Evolutionary conservation across 2,797 vertebrate genomes (phyloP), one percentile per base, ranked within the genome.

Genomic region (Cygnus olor): DNA sequence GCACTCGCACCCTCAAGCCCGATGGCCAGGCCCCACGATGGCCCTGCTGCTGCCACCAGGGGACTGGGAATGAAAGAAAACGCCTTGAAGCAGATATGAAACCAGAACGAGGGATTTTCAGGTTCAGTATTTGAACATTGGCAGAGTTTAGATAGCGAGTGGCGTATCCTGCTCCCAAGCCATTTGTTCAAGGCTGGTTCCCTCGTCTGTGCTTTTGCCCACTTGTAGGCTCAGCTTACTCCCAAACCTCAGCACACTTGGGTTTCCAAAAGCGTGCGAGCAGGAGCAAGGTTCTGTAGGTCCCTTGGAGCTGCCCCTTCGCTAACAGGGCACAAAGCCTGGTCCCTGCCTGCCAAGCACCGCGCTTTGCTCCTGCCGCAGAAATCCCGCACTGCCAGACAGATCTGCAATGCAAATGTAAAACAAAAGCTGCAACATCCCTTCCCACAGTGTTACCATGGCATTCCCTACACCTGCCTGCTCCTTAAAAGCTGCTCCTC

Each of bases 331-430:
- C 1, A 10, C 51, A 58, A 51, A 91, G 16, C 42, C 71, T 5
- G 0, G 1, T 49, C 47, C 47, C 22, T 51, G 45, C 58, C 53
- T 27, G n/a, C 54, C 81, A 6, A 38, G 42, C 60, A 61, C 22
- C 0, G 4, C 27, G 69, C 76, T 45, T 47, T 6, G 28, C 28
- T 78, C 54, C 77, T 28, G 68, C 63, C 47, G 74, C 7, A 72
- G 68, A 63, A 90, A 85, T 60, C 45, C 93, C 69, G 80, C 91
- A 64, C 78, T 90, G 81, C 86, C 70, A 91, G 90, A 76, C 84
- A 88, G 28, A 93, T 89, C 88, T 85, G 94, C 90, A 76, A 80
- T 85, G 86, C 88, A 95, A 96, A 94, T 47, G 42, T 54, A 34
- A 74, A 83, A 74, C 69, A 65, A 69, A 88, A 70, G 84, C 89